Percentiles rank a stretch among this genome's conserved stretches.
Conservation (phyloP, 2,113 vertebrate species). For the Tachysurus vachellii region DNA sequence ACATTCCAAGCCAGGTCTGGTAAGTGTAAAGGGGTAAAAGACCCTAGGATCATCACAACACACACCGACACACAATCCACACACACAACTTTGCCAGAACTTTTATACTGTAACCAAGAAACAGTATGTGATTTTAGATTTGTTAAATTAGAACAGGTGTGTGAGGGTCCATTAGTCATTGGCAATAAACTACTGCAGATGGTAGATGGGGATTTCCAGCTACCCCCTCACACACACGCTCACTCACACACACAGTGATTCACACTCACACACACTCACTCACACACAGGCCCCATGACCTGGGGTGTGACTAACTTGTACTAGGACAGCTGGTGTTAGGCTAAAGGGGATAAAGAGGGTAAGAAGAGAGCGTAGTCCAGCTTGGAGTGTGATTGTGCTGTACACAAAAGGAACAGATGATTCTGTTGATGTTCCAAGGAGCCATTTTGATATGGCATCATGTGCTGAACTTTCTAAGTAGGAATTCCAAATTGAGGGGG, state of each 20-base stretch:
- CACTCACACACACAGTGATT: slow-evolving; percentile 9
- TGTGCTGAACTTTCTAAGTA: neutral
- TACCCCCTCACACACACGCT: slow-evolving; percentile 22
- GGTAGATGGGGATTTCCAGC: neutral
- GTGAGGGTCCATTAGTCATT: slow-evolving; percentile 27
- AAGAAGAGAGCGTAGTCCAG: neutral
- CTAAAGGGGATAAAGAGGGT: neutral
- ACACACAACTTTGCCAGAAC: neutral
- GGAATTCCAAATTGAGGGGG: neutral
- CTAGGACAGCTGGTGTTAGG: slow-evolving; percentile 30
- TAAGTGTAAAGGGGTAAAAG: slow-evolving; percentile 32
- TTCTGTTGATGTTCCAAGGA: neutral
- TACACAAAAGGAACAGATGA: neutral
- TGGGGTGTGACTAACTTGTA: slow-evolving; percentile 16
- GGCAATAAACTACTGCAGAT: slow-evolving; percentile 22
- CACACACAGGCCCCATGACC: slow-evolving; percentile 19
- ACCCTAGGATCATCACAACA: neutral
- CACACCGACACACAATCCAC: slow-evolving; percentile 10
- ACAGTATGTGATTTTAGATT: neutral
- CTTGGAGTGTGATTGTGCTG: neutral
- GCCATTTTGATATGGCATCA: neutral
- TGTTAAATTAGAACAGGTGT: slow-evolving; percentile 31
- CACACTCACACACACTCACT: slow-evolving; percentile 20
- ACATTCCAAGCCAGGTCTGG: slow-evolving; percentile 34
- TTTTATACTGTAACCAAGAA: neutral